Evolutionary conservation across 2,888 invertebrate species (phyloP), one percentile per base, ranked within the genome.

Genomic region (Glaucopsyche alexis): DNA sequence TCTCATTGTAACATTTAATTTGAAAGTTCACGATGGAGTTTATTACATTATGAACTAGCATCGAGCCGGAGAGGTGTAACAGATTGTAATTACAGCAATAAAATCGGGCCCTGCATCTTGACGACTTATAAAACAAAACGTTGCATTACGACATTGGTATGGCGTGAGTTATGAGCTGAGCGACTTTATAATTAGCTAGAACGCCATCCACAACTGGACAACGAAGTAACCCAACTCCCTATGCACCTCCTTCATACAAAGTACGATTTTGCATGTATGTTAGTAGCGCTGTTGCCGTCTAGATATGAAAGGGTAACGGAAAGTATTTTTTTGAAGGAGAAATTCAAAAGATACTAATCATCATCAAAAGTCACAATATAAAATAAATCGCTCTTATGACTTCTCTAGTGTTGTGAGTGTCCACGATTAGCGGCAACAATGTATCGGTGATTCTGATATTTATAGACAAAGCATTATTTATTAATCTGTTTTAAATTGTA

Each of bases 91-190:
- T 79, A 82, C 83, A 82, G 83, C 81, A 85, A 83, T 81, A 83
- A 79, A 86, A 87, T 87, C 85, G 83, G 81, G 81, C 82, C 81
- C 80, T 80, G 84, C 84, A 87, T 88, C 88, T 87, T 83, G 78
- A 80, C 81, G 81, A 86, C 88, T 88, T 87, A 87, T 87, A 88
- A 86, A 88, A 86, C 85, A 84, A 84, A 85, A 87, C 86, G 83
- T 83, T 83, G 82, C 84, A 83, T 85, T 87, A 83, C 80, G 85
- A 82, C 80, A 76, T 74, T 69, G 49, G 75, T 76, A 9, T 81
- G 82, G 83, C 74, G 13, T 66, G 80, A 80, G 77, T 42, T 5
- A 76, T 1, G 72, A 74, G 75, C 71, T 55, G n/a, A 38, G n/a
- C 13, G 65, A 45, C 55, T 14, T 60, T 55, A 52, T 19, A 50